phyloP scores from a whole-genome alignment of 2,797 vertebrate species.

The Etheostoma perlongum region DNA sequence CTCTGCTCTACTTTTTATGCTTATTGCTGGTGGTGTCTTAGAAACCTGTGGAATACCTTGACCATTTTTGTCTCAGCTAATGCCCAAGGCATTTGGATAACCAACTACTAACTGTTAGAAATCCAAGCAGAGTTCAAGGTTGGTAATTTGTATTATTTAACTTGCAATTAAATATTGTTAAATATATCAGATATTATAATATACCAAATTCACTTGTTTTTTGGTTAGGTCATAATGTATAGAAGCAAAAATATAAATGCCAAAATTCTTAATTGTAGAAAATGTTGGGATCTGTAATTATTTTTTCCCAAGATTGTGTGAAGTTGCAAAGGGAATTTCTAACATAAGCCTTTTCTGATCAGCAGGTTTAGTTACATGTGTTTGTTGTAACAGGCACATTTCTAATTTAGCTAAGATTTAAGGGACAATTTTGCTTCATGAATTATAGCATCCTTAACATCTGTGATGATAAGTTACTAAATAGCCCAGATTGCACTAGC shows the following conservation, averaged over 20 bases:
- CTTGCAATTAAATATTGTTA: not conserved
- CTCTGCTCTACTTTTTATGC: slow-evolving; percentile 27
- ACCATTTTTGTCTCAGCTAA: slow-evolving; percentile 13
- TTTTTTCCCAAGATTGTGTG: not conserved
- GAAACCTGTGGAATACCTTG: slow-evolving; percentile 59
- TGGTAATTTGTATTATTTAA: slow-evolving; percentile 56
- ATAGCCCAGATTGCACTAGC: not conserved
- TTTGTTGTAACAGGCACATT: slow-evolving; percentile 17
- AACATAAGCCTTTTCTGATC: slow-evolving; percentile 28
- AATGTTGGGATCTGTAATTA: not conserved
- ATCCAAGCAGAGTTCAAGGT: slow-evolving; percentile 67
- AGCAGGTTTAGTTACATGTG: slow-evolving; percentile 20
- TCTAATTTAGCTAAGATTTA: slow-evolving; percentile 9
- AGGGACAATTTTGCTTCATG: not conserved
- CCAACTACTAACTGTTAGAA: slow-evolving; percentile 25
- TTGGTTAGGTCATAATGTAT: not conserved
- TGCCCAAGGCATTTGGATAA: slow-evolving; percentile 55
- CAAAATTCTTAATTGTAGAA: not conserved
- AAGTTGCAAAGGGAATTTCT: slow-evolving; percentile 30
- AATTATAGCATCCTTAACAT: not conserved
- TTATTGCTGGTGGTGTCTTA: slow-evolving; percentile 25
- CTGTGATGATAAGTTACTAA: not conserved
- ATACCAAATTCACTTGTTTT: not conserved
- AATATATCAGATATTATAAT: not conserved
- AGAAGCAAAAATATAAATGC: not conserved